Evolutionary conservation across 2,888 invertebrate genomes (phyloP), one percentile per base, ranked within the genome.

Genomic region (Pyralis farinalis): DNA sequence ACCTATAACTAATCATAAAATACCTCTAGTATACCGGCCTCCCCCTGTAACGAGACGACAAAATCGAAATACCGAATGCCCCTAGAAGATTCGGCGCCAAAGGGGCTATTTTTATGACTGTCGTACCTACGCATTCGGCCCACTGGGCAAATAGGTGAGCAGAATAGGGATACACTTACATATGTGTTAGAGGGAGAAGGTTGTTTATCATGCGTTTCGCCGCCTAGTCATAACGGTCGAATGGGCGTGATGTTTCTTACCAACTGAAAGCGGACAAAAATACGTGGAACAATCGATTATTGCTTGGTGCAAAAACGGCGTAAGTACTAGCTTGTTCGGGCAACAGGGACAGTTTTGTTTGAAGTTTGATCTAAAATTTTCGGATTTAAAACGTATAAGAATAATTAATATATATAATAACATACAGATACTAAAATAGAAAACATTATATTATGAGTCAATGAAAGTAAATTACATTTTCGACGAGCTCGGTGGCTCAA

Each of bases 181-280:
- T 79, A 78, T 78, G 77, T 79, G 84, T 70, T 61, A 75, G 85
- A 86, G 65, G 55, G 75, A 71, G 88, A 87, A 63, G 67, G 75
- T 64, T 72, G 68, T 77, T 79, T 76, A 74, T 75, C 69, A 78
- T 78, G 76, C 78, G 82, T 81, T 84, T 73, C 83, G 82, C 76
- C 71, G 75, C 74, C 76, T 80, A 85, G 83, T 82, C 87, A 87
- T 87, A 86, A 88, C 88, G 88, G 87, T 88, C 88, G 86, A 88
- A 87, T 88, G 88, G 88, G 88, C 88, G 88, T 87, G 86, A 86
- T 86, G 84, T 83, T 87, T 87, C 87, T 88, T 88, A 86, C 87
- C 84, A 81, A 83, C 81, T 77, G 81, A 78, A 80, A 80, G 81
- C 82, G 80, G 82, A 85, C 86, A 88, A 87, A 88, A 87, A 87